These are phyloP conservation scores for Copidosoma aretas DNA, from an alignment of 2,888 invertebrate genomes.

Conservation along the genomic window DNA sequence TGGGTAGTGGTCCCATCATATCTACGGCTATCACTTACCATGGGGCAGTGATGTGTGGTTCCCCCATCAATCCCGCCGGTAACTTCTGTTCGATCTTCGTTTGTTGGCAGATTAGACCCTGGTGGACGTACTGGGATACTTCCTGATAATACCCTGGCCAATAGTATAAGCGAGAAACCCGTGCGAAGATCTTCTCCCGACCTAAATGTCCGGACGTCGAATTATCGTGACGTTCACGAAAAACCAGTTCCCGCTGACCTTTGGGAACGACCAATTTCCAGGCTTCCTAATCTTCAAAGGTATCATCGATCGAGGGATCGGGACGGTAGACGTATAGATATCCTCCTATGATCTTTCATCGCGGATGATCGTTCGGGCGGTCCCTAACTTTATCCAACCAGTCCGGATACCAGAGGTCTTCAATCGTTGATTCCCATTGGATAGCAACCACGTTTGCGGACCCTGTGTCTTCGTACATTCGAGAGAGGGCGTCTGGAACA, in stretches of 20 bases:
- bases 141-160: constrained; percentile 24
- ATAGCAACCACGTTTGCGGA: not conserved
- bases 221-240: not conserved
- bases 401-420: not conserved
- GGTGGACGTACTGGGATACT: constrained; percentile 3
- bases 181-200: constrained; percentile 13
- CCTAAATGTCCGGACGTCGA: constrained; percentile 10
- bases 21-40: not conserved
- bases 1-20: not conserved
- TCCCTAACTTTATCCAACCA: not conserved
- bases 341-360: constrained; percentile 1
- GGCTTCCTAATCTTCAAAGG: not conserved
- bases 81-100: not conserved
- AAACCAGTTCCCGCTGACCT: not conserved
- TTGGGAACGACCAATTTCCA: constrained; percentile 3
- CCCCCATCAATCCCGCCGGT: not conserved
- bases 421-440: not conserved
- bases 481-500: constrained; percentile 31
- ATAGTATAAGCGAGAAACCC: constrained; percentile 18
- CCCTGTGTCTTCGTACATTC: not conserved
- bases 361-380: not conserved
- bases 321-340: constrained; percentile 6
- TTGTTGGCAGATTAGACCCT: not conserved
- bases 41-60: not conserved
- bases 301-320: not conserved